Base-by-base conservation (phyloP, 1,140 invertebrate species). In the Caenorhabditis brenneri region DNA sequence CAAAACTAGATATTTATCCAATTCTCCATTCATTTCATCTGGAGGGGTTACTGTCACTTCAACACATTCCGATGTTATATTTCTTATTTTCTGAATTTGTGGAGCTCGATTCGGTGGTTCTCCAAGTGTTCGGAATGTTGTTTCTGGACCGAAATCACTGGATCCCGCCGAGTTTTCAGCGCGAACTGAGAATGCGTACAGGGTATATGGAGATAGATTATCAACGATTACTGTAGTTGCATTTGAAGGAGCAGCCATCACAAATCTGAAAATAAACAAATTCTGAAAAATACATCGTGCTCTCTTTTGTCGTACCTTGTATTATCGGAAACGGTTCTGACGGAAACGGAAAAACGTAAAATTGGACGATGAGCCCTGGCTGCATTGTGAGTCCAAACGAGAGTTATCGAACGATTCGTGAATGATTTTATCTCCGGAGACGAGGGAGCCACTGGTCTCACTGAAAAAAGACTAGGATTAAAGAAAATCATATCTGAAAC, bases 91-190 rank as follows among this genome's bases (percentile, higher is more conserved):
- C 22, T 55, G 33, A 81, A 89, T 88, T 82, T 79, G 65, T 36
- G 88, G 90, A 46, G 88, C 51, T 22, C 46, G 46, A 19, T 27
- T 83, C 29, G 88, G 89, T 36, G 88, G 87, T 78, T 88, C 87
- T 74, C 87, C 87, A 4, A 88, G 53, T 12, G 88, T 89, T 39
- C 85, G 48, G 58, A 91, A 91, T n/a, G 86, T 79, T 0, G 80
- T 65, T 79, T 90, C 89, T 15, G 86, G 84, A 2, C 89, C 88
- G 51, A 90, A 90, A n/a, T 86, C 85, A 78, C 89, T 90, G 9
- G 85, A 51, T 80, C 89, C 89, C 4, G 89, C 89, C 6, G 82
- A 78, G 79, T 90, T 90, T 85, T 90, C 89, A 16, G 88, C 90
- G 19, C 90, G 60, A n/a, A 90, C 86, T 36, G 84, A 83, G 27